Conservation (phyloP, 2,113 vertebrate species). For the Petrocephalus microphthalmus region DNA sequence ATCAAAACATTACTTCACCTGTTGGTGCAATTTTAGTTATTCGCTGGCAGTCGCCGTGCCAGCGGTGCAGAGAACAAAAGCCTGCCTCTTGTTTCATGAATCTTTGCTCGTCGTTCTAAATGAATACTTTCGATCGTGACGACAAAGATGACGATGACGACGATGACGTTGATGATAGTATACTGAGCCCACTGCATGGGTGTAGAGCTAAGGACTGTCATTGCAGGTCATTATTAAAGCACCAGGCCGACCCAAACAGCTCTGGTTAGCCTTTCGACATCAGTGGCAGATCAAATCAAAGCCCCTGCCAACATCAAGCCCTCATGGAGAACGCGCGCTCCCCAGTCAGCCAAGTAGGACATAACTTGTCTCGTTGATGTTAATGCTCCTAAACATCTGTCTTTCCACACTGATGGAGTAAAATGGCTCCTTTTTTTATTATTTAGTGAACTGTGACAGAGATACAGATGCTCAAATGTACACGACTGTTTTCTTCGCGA, state of each 20-base stretch:
- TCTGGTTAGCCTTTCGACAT: constrained; percentile 3
- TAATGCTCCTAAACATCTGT: neutral
- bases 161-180: neutral
- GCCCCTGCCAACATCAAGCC: neutral
- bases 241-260: neutral
- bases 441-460: neutral
- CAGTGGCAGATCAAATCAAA: neutral
- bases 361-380: constrained; percentile 1
- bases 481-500: neutral
- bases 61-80: neutral
- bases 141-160: neutral
- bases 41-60: neutral
- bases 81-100: neutral
- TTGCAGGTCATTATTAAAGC: neutral
- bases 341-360: neutral
- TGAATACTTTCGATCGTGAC: neutral
- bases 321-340: neutral
- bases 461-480: neutral
- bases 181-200: neutral
- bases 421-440: constrained; percentile 5
- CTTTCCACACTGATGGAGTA: neutral
- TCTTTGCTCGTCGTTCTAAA: neutral
- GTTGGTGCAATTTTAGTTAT: neutral
- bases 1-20: neutral
- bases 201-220: neutral